Evolutionary conservation across 1,140 invertebrate species (phyloP).

Genomic region (Pseudoatta argentina): DNA sequence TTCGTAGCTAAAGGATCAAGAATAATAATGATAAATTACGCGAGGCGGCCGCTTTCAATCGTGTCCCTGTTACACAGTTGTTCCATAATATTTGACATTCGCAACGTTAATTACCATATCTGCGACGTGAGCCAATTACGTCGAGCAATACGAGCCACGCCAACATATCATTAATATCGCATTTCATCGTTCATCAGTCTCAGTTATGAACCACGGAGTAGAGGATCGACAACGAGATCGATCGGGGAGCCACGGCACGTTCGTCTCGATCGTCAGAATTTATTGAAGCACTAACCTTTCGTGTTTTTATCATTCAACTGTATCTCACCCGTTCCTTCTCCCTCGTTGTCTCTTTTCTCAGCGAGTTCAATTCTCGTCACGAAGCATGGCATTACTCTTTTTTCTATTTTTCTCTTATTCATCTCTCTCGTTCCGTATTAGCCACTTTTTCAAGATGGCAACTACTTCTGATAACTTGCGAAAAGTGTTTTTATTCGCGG

Average conservation of each 20-base stretch:
- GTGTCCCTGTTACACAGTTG: constrained; percentile 47
- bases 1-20: neutral
- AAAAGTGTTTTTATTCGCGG: neutral
- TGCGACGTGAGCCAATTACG: constrained; percentile 63
- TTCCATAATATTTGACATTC: constrained; percentile 62
- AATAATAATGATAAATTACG: constrained; percentile 19
- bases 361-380: constrained; percentile 29
- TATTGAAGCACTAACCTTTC: constrained; percentile 80
- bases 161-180: constrained; percentile 69
- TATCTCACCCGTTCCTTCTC: neutral
- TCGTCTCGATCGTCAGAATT: constrained; percentile 69
- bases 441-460: constrained; percentile 32
- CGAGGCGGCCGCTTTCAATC: constrained; percentile 21
- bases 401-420: neutral
- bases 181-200: constrained; percentile 43
- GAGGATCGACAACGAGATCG: constrained; percentile 54
- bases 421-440: neutral
- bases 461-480: constrained; percentile 59
- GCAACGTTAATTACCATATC: constrained; percentile 58
- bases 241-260: constrained; percentile 38
- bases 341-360: constrained; percentile 6
- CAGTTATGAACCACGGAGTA: constrained; percentile 9
- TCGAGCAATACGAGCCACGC: constrained; percentile 46
- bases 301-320: constrained; percentile 68
- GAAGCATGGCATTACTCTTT: constrained; percentile 19